Base-by-base conservation (phyloP, 2,797 vertebrate genomes). In the Mus caroli region DNA sequence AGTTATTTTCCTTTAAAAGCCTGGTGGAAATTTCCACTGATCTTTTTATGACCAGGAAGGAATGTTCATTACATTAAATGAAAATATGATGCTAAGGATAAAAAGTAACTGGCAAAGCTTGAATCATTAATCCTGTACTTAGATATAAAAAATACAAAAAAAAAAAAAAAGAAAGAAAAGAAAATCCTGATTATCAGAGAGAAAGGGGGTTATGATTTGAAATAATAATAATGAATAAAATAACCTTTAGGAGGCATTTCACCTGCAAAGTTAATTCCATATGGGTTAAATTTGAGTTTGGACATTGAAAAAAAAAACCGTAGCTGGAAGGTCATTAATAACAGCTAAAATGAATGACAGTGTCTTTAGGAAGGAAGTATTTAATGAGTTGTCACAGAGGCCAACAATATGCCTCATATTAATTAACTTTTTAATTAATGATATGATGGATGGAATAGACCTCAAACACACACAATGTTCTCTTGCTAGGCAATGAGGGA, bases 351-450 rank as follows among this genome's bases (percentile, higher is more conserved):
- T 91, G 94, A 96, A 95, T 91, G 89, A 92, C 52, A 94, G 37
- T 75, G 89, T 97, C 95, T 94, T 87, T 40, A 88, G 92, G 60
- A 96, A 92, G 96, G 90, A 92, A 84, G 69, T 11, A 62, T 73
- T 96, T 97, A 97, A 96, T 95, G 78, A 96, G 54, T 73, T 79
- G 76, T 92, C 94, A 88, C 50, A 56, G 78, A 94, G 96, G 83
- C 94, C 97, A 92, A 73, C 76, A 92, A 84, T 91, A 82, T 46
- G 71, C 64, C 64, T 43, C 58, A 50, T 87, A 94, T 88, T 97
- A 96, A 96, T 96, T 95, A 96, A 94, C 91, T 95, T 78, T 52
- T 96, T 96, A 91, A 97, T 97, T 97, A 97, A 96, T 97, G 91
- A 94, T 84, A 46, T 50, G 87, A 78, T 75, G 54, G 77, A 91